A percentile compares a stretch with the other conserved stretches of the same genome.
Evolutionary conservation across 2,888 invertebrate genomes (phyloP).

Genomic region (Thymelicus lineola): DNA sequence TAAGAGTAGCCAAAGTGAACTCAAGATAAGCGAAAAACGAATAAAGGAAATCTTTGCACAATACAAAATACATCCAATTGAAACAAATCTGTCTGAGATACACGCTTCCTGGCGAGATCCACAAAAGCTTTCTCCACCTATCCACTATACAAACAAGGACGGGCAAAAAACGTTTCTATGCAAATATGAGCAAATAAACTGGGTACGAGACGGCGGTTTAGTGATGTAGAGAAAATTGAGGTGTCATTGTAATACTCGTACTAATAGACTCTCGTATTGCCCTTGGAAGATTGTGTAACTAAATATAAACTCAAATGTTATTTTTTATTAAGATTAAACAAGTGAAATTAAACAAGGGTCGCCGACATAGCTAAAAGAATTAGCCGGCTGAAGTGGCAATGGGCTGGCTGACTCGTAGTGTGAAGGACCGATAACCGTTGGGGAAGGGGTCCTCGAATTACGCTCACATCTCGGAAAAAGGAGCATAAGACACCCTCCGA

Average conservation of each 20-base stretch:
- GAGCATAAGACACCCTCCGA: too few species aligned
- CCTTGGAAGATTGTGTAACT: background rate
- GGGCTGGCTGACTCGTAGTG: too few species aligned
- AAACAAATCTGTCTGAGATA: slow-evolving; percentile 71
- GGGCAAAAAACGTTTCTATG: slow-evolving; percentile 83
- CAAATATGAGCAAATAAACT: slow-evolving; percentile 84
- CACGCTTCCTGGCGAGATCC: slow-evolving; percentile 61
- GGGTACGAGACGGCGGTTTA: slow-evolving; percentile 65
- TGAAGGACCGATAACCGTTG: too few species aligned
- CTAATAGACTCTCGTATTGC: background rate
- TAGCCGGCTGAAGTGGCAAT: too few species aligned
- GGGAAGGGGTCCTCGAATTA: too few species aligned
- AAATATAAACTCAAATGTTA: background rate
- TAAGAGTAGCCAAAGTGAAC: background rate
- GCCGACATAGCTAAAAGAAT: too few species aligned
- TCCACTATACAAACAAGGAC: slow-evolving; percentile 81
- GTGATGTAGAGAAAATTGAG: slow-evolving; percentile 52
- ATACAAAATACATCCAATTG: slow-evolving; percentile 54
- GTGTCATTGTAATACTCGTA: background rate
- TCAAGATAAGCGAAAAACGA: slow-evolving; percentile 18
- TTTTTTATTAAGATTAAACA: background rate
- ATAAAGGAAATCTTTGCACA: slow-evolving; percentile 31
- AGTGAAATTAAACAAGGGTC: too few species aligned
- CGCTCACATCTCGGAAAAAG: too few species aligned
- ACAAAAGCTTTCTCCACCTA: slow-evolving; percentile 77